phyloP scores from a whole-genome alignment of 2,888 invertebrate genomes.

The Neoaliturus tenellus region DNA sequence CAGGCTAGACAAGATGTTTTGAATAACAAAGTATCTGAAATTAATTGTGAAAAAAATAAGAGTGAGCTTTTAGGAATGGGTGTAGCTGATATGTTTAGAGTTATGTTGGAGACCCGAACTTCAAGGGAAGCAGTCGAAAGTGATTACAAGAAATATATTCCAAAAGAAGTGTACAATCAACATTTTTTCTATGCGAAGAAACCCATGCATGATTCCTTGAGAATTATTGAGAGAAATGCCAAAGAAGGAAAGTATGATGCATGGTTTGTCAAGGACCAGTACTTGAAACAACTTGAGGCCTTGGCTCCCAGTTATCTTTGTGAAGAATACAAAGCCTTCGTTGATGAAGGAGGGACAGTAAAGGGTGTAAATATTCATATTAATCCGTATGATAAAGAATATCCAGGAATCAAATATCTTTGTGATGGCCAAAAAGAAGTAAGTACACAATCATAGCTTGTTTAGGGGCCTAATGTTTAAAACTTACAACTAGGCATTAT shows the following conservation, averaged over 20 bases:
- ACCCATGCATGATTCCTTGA: constrained; percentile 82
- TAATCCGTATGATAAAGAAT: constrained; percentile 79
- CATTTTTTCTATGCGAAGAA: constrained; percentile 87
- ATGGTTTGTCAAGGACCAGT: constrained; percentile 85
- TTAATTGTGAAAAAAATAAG: constrained; percentile 85
- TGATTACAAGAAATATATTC: constrained; percentile 90
- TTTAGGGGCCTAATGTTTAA: too few relatives aligned
- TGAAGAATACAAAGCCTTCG: constrained; percentile 83
- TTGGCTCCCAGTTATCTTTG: constrained; percentile 89
- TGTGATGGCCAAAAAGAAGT: constrained; percentile 80
- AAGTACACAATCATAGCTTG: too few relatives aligned
- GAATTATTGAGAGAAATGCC: constrained; percentile 73
- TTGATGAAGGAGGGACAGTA: constrained; percentile 90
- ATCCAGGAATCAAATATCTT: constrained; percentile 82
- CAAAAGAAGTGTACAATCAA: constrained; percentile 84
- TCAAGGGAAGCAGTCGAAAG: constrained; percentile 81
- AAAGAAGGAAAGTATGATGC: constrained; percentile 74
- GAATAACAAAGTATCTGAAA: constrained; percentile 86
- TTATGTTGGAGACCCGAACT: constrained; percentile 84
- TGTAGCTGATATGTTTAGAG: constrained; percentile 91
- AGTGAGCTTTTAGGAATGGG: constrained; percentile 89
- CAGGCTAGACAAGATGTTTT: constrained; percentile 90
- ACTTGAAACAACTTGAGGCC: constrained; percentile 86
- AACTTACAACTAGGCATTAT: too few relatives aligned
- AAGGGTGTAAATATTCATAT: constrained; percentile 85